Evolutionary conservation across 2,113 vertebrate species (phyloP).

Genomic region (Rattus norvegicus): DNA sequence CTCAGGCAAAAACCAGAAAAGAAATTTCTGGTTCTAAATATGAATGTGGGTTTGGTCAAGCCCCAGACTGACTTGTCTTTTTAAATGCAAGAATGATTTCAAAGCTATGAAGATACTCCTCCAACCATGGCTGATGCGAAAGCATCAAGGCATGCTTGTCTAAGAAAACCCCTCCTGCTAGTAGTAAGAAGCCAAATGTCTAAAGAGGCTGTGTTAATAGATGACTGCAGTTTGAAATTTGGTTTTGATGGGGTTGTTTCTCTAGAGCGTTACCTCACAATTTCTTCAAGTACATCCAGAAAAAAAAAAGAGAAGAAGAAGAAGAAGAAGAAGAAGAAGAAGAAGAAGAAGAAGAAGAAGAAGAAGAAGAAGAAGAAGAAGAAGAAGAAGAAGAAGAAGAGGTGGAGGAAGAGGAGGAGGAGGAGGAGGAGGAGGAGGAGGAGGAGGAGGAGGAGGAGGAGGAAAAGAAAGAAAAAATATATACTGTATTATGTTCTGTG

Average conservation of each 20-base stretch:
- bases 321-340: too few species aligned
- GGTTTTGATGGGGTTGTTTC: background rate
- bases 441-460: too few species aligned
- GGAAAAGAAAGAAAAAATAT: too few species aligned
- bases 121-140: conserved; percentile 16
- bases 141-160: conserved; percentile 43
- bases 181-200: background rate
- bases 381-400: too few species aligned
- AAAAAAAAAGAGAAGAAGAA: background rate
- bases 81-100: conserved; percentile 45
- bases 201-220: background rate
- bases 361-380: background rate
- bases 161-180: background rate
- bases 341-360: too few species aligned
- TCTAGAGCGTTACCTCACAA: background rate
- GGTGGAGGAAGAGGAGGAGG: too few species aligned
- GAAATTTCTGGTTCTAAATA: conserved; percentile 59
- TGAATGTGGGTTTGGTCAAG: conserved; percentile 63
- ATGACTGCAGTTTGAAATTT: background rate
- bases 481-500: background rate
- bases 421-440: too few species aligned
- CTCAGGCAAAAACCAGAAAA: conserved; percentile 22
- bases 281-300: background rate
- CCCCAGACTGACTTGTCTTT: conserved; percentile 11
- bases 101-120: conserved; percentile 58